phyloP scores from a whole-genome alignment of 1,140 invertebrate genomes.

The Littorina saxatilis region DNA sequence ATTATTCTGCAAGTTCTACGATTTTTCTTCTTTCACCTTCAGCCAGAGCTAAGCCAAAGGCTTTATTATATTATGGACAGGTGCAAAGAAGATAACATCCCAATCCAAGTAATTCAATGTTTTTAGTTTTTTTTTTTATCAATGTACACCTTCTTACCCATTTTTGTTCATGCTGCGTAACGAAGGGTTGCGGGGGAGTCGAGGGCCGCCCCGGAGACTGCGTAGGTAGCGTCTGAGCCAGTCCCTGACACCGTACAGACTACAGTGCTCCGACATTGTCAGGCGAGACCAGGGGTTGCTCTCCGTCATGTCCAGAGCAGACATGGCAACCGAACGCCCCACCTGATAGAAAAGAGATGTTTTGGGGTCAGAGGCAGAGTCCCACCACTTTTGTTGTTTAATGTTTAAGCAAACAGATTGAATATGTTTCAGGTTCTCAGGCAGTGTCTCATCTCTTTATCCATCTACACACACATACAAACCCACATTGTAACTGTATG shows the following conservation, averaged over 20 bases:
- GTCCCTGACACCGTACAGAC: conserved; percentile 83
- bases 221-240: conserved; percentile 79
- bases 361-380: neutral
- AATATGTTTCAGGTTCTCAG: too few species aligned
- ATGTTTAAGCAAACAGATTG: neutral
- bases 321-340: conserved; percentile 87
- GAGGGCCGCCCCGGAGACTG: conserved; percentile 64
- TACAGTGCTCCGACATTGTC: conserved; percentile 86
- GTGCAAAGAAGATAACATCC: too few species aligned
- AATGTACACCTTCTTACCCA: conserved; percentile 2
- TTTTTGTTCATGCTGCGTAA: conserved; percentile 41
- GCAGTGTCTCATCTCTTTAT: too few species aligned
- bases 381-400: neutral
- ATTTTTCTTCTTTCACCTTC: too few species aligned
- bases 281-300: conserved; percentile 87
- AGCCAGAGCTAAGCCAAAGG: too few species aligned
- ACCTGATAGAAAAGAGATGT: too few species aligned
- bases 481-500: neutral
- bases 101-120: too few species aligned
- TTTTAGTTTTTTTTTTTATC: too few species aligned
- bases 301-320: conserved; percentile 87
- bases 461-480: neutral
- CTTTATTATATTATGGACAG: too few species aligned
- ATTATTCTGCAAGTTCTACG: too few species aligned
- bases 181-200: conserved; percentile 56